A percentile compares a stretch with the other conserved stretches of the same genome.
These are phyloP conservation scores for Anguilla obscura DNA, from an alignment of 2,797 vertebrate species.

Conservation along the genomic window DNA sequence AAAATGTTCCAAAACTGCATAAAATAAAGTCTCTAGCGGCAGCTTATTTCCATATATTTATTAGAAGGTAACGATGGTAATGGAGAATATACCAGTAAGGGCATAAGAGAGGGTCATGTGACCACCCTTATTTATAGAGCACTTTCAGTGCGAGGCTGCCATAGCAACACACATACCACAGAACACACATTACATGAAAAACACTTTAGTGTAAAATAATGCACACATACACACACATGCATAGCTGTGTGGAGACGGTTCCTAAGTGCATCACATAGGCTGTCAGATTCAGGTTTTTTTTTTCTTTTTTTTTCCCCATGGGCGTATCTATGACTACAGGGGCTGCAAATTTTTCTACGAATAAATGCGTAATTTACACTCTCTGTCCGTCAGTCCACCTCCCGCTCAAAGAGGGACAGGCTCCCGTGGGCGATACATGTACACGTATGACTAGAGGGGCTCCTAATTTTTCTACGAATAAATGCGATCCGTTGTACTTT, in stretches of 20 bases:
- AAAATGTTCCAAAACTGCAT: background rate
- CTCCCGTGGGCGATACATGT: background rate
- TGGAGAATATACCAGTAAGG: background rate
- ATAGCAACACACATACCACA: background rate
- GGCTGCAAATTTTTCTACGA: background rate
- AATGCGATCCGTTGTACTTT: background rate
- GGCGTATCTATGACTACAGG: background rate
- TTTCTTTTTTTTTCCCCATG: background rate
- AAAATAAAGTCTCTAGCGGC: background rate
- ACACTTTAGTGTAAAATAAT: background rate
- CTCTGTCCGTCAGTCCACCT: too few relatives aligned
- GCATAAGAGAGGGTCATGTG: background rate
- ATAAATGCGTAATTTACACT: background rate
- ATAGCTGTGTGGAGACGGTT: background rate
- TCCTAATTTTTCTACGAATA: background rate
- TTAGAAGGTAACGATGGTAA: background rate
- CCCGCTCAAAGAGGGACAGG: too few relatives aligned
- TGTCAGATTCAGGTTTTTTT: background rate
- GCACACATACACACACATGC: background rate
- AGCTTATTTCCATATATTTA: background rate
- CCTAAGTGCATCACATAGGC: background rate
- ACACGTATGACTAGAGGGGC: background rate
- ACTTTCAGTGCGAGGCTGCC: background rate
- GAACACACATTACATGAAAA: background rate
- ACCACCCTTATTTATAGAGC: background rate